Percentiles rank a stretch among this genome's conserved stretches.
phyloP scores from a whole-genome alignment of 2,888 invertebrate species.

The Bibio marci region DNA sequence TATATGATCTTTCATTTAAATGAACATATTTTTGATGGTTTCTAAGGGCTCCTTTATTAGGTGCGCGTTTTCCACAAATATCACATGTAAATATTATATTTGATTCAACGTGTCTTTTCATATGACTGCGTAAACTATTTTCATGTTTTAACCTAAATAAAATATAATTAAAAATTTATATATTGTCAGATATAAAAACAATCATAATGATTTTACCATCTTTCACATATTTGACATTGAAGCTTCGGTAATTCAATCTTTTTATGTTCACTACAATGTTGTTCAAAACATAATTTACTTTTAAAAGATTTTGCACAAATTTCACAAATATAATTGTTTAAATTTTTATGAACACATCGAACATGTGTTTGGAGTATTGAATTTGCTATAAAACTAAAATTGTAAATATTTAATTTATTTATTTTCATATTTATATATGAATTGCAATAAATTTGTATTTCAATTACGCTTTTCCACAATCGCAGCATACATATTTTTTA shows the following conservation, averaged over 20 bases:
- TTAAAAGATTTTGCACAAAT: not conserved
- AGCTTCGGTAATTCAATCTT: not conserved
- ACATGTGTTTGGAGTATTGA: not conserved
- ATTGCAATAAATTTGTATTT: no score
- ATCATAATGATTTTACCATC: not conserved
- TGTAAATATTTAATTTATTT: no score
- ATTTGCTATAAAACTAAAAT: not conserved
- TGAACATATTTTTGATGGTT: slow-evolving; percentile 5
- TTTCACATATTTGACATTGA: not conserved
- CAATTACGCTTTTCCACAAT: not conserved
- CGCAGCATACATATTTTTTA: not conserved
- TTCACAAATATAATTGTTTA: not conserved
- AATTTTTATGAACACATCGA: not conserved
- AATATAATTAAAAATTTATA: not conserved
- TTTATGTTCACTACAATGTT: not conserved
- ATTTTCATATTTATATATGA: no score
- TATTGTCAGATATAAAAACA: not conserved
- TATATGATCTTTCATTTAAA: not conserved
- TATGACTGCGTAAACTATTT: not conserved
- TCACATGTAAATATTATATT: slow-evolving; percentile 1
- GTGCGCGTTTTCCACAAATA: slow-evolving; percentile 3
- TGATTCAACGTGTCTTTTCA: not conserved
- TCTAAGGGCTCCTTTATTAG: slow-evolving; percentile 3
- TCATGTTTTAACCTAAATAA: not conserved
- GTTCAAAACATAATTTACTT: not conserved